Evolutionary conservation across 1,140 invertebrate species (phyloP), one percentile per base, ranked within the genome.

Genomic region (Aphaenogaster floridana): DNA sequence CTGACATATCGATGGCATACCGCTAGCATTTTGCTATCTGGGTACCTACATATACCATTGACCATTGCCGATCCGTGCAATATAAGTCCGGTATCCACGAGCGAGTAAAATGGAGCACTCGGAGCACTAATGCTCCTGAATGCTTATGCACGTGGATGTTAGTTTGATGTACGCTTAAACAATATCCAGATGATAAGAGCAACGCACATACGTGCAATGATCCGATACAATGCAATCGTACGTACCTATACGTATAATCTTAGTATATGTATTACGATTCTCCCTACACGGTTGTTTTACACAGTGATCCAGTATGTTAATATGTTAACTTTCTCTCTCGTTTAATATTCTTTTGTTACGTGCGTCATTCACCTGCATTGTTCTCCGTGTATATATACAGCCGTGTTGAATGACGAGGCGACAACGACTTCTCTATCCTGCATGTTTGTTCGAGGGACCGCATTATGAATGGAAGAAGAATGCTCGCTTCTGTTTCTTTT

Each of bases 331-430:
- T 80, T 90, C 57, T 57, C 83, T 86, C 42, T 90, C 83, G 9
- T 77, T 86, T 48, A 68, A 71, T 69, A 69, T 80, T 81, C 83
- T 89, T 88, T 89, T 74, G 69, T 89, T 88, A 54, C 17, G 76
- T 13, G 69, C 50, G 15, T 36, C 76, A 42, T 21, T 81, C 87
- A 90, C 69, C 76, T 90, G 83, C 59, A 90, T 89, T 90, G 76
- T 90, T 52, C 87, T n/a, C 2, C 7, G 3, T 6, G 3, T 17
- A 13, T 34, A 42, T 57, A 42, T 48, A 15, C 21, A 50, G 9
- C 9, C 17, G 6, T 42, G 4, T 80, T 69, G 54, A 77, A 71
- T 76, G 69, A 89, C 77, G 66, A 86, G 45, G 48, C 52, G 63
- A 89, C 78, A 89, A 88, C 45, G 48, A 72, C 61, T 45, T 17